Evolutionary conservation across 2,888 invertebrate genomes (phyloP).

Genomic region (Caenorhabditis macrosperma): DNA sequence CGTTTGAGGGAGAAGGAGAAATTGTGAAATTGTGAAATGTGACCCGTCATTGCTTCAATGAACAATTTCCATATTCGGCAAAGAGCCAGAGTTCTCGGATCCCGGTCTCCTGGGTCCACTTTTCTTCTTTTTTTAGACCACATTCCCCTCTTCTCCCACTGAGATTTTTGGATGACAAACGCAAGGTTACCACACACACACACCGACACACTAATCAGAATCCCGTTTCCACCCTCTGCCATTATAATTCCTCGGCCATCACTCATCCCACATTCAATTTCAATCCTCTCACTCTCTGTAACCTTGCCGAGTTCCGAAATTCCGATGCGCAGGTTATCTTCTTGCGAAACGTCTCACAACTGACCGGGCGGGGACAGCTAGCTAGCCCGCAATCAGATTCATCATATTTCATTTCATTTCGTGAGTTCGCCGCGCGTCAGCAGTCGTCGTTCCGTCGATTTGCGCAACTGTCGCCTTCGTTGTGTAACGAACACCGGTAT

Average conservation of each 20-base stretch:
- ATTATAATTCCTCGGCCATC: constrained; percentile 26
- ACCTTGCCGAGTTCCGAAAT: constrained; percentile 45
- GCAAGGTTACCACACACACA: constrained; percentile 16
- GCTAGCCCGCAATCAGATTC: constrained; percentile 53
- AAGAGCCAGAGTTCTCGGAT: background rate
- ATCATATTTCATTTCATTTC: constrained; percentile 56
- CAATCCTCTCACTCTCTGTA: constrained; percentile 18
- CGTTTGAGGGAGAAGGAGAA: background rate
- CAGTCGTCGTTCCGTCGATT: constrained; percentile 22
- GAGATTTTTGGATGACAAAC: background rate
- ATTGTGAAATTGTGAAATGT: constrained; percentile 23
- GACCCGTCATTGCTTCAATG: constrained; percentile 46
- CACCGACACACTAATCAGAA: constrained; percentile 34
- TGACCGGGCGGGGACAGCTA: background rate
- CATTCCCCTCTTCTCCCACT: background rate
- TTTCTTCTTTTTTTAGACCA: background rate
- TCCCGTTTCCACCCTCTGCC: constrained; percentile 12
- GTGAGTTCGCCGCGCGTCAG: constrained; percentile 48
- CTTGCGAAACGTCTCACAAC: background rate
- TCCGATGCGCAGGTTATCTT: constrained; percentile 34
- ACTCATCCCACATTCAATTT: constrained; percentile 43
- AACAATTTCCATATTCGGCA: constrained; percentile 47
- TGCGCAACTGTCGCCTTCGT: constrained; percentile 52
- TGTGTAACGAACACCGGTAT: constrained; percentile 59
- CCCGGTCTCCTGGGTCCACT: background rate